Base-by-base conservation (phyloP, 2,888 invertebrate species). In the Lepidocyrtoides sp. region DNA sequence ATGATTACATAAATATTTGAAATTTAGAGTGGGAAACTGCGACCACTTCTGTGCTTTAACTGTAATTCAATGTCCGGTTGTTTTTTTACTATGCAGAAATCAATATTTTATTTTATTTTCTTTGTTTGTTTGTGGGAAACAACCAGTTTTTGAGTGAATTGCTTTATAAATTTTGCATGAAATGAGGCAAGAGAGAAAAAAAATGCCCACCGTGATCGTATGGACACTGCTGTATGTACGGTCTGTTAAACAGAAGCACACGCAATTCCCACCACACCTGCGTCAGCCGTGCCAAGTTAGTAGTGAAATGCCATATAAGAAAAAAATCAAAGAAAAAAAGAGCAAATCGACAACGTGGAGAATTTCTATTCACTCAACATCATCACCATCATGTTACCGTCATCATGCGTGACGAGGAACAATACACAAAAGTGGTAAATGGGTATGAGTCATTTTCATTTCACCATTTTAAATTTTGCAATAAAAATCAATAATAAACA, bases 231-330 rank as follows among this genome's bases (percentile, higher is more conserved):
- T 60, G 3, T 20, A 7, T 54, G 20, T 14, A 17, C 12, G 60
- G 60, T 51, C 51, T 60, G 26, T 23, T 26, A 20, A 32, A n/a
- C 66, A 32, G 26, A 17, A 7, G n/a, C 29, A 66, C 66, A 66
- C 66, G 66, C 66, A 32, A 66, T 66, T 66, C 66, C 66, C 66
- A 66, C 66, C 66, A 66, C 66, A 66, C 66, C 66, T 66, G 29
- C n/a, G 1, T 72, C 23, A 1, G 5, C n/a, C n/a, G n/a, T n/a
- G n/a, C n/a, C n/a, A n/a, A n/a, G n/a, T n/a, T n/a, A n/a, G n/a
- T n/a, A n/a, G n/a, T n/a, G n/a, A n/a, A n/a, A n/a, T n/a, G n/a
- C n/a, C n/a, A n/a, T n/a, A n/a, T n/a, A n/a, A n/a, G n/a, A n/a
- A n/a, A n/a, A n/a, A n/a, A n/a, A n/a, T n/a, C n/a, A n/a, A n/a